These are phyloP conservation scores for Phortica okadai DNA, from an alignment of 2,888 invertebrate species.

Conservation along the genomic window DNA sequence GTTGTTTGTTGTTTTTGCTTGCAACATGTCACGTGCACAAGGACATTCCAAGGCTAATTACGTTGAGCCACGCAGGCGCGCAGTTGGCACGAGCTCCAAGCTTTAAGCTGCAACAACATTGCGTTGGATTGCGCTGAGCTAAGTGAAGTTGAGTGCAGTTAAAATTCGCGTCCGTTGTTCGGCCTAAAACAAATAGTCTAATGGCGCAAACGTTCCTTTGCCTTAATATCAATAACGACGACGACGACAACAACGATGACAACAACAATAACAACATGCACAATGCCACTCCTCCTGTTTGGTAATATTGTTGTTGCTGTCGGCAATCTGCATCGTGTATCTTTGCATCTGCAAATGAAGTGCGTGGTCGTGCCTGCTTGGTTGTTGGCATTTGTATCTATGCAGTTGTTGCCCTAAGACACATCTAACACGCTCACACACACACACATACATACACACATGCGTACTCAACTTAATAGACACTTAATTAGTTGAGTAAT, in stretches of 20 bases:
- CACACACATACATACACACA: constrained; percentile 2
- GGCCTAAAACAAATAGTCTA: neutral
- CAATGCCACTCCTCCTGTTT: neutral
- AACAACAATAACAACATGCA: neutral
- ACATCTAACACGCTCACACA: neutral
- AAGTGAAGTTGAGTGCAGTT: neutral
- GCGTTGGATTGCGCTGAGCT: neutral
- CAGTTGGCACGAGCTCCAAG: constrained; percentile 27
- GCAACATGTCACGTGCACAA: constrained; percentile 65
- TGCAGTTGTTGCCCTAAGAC: neutral
- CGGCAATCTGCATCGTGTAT: constrained; percentile 58
- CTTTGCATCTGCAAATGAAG: constrained; percentile 32
- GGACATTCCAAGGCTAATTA: constrained; percentile 71
- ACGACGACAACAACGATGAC: neutral
- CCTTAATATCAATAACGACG: constrained; percentile 7
- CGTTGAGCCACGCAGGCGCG: constrained; percentile 54
- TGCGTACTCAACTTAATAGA: constrained; percentile 21
- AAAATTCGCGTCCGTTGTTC: neutral
- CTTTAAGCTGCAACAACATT: neutral
- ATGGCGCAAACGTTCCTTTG: neutral
- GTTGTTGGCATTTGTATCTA: too few relatives aligned
- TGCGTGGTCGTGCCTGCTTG: constrained; percentile 58
- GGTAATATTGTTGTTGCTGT: constrained; percentile 14
- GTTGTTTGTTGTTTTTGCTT: constrained; percentile 20
- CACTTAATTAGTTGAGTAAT: constrained; percentile 66